Base-by-base conservation (phyloP, 2,888 invertebrate genomes). In the Danaus chrysippus region DNA sequence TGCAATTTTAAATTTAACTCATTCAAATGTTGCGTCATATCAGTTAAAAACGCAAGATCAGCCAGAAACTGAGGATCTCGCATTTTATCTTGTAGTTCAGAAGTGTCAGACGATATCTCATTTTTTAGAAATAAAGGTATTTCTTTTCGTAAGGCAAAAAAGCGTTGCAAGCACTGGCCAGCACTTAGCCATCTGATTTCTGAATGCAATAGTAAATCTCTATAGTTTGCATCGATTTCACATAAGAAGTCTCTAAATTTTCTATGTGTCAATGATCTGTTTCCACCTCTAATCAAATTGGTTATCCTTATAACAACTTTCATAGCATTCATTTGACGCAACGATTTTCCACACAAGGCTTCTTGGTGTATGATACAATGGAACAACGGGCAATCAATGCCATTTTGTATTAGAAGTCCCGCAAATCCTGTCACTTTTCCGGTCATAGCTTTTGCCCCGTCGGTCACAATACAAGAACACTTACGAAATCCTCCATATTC, bases 91-190 rank as follows among this genome's bases (percentile, higher is more conserved):
- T 49, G 46, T 46, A 34, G 44, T 46, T 49, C 46, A 1, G 49
- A 11, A 11, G 58, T 58, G 34, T 57, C 57, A 46, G 58, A 52
- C 23, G 15, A n/a, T 58, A 46, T 49, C 49, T 58, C n/a, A 34
- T 34, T 34, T 5, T 34, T 34, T 34, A 34, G 23, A 34, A 34
- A 34, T 58, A 46, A 19, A 23, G 34, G 46, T 15, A 58, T 58
- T 15, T 49, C 49, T 58, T 58, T 58, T 46, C 52, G 17, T 58
- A 58, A 49, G 49, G 49, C 49, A 15, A 58, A 58, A 58, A 49
- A 17, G 58, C 58, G 49, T 12, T 58, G 58, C n/a, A n/a, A n/a
- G n/a, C 52, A 46, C 58, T 58, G 58, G 12, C 52, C 58, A 58
- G 49, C 49, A 58, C 49, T 58, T 49, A 34, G 8, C 44, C 58